Evolutionary conservation across 2,797 vertebrate genomes (phyloP).

Genomic region (Numenius phaeopus): DNA sequence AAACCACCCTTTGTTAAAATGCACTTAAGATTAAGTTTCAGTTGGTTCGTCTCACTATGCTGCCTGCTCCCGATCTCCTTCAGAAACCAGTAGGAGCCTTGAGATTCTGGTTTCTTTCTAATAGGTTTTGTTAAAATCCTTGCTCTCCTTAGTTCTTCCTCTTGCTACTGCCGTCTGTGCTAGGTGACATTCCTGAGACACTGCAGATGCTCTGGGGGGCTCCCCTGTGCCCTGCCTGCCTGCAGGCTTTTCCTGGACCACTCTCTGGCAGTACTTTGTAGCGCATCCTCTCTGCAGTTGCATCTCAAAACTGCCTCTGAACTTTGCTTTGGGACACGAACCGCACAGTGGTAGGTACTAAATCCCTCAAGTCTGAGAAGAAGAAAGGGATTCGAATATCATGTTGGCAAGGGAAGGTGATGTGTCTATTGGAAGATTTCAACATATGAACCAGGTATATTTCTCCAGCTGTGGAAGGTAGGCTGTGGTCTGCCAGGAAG

Average conservation of each 20-base stretch:
- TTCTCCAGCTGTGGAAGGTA: neutral
- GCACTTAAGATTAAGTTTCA: neutral
- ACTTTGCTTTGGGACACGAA: neutral
- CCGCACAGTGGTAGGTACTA: accelerated
- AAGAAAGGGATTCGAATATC: neutral
- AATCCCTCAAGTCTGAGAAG: neutral
- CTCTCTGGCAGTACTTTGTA: neutral
- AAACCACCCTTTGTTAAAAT: neutral
- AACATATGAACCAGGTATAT: accelerated
- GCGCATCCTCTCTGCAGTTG: neutral
- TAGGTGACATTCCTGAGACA: neutral
- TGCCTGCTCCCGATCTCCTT: neutral
- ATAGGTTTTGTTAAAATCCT: neutral
- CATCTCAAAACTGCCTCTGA: neutral
- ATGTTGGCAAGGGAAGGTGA: neutral
- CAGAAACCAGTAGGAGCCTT: neutral
- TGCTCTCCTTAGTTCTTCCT: neutral
- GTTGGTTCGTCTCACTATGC: neutral
- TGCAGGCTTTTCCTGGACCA: neutral
- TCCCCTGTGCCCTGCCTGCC: neutral
- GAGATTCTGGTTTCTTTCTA: neutral
- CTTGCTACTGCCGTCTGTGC: neutral
- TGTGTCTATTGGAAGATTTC: neutral
- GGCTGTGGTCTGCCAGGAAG: neutral
- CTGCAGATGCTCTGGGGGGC: accelerated